Evolutionary conservation across 2,888 invertebrate genomes (phyloP).

Genomic region (Heliconius ismenius): DNA sequence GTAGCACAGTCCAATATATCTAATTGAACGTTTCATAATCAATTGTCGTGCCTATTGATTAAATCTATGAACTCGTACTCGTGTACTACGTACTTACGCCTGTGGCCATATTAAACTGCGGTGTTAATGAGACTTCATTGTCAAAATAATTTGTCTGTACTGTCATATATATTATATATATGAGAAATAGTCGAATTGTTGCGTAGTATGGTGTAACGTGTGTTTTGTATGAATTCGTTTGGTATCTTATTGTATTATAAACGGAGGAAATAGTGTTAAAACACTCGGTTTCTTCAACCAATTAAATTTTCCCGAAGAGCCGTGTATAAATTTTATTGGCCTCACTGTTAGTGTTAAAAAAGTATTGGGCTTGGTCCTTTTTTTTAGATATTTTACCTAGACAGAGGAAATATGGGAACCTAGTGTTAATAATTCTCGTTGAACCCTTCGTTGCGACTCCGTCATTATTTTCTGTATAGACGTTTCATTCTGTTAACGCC

Average conservation of each 20-base stretch:
- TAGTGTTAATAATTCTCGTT: no score
- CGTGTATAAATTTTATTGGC: no score
- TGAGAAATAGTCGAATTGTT: neutral
- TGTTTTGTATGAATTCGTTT: neutral
- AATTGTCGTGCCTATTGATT: neutral
- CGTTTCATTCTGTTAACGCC: no score
- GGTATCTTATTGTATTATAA: neutral
- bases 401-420: no score
- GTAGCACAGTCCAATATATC: neutral
- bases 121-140: slow-evolving; percentile 34
- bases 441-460: no score
- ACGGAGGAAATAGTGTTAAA: neutral
- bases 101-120: slow-evolving; percentile 16
- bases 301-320: no score
- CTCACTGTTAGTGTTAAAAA: no score
- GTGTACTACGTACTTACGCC: neutral
- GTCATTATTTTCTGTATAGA: no score
- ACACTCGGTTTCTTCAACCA: no score
- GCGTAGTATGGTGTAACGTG: no score
- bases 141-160: slow-evolving; percentile 26
- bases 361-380: no score
- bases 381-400: no score
- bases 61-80: neutral
- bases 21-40: neutral
- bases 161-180: neutral